Base-by-base conservation (phyloP, 1,140 invertebrate genomes). In the Pinna nobilis region DNA sequence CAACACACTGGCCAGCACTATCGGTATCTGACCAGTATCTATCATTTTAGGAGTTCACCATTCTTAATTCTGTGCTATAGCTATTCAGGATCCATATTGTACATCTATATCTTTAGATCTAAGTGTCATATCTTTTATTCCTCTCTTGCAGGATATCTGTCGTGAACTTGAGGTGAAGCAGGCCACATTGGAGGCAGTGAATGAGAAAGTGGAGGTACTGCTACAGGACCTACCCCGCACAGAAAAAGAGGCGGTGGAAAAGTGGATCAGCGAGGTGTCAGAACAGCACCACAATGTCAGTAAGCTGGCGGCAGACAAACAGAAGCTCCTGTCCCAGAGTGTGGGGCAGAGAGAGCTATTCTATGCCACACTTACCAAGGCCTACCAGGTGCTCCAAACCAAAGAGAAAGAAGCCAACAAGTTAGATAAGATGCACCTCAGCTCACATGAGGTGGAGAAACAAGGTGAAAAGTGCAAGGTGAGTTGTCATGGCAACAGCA, bases 141-240 rank as follows among this genome's bases (percentile, higher is more conserved):
- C 28, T n/a, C 23, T 39, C 20, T 30, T 11, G 3, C 20, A 72
- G 70, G 63, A 20, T 20, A 20, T 72, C 1, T 55, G 70, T 32
- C 95, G 96, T 88, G 95, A 97, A 86, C 92, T 94, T 9, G 95
- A 96, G 82, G 93, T 93, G 6, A 96, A 96, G 86, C 93, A 94
- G 81, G 92, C 94, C 2, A 90, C 95, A 6, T 92, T 96, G 44
- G 94, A 96, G 74, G 94, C 94, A 3, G 87, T 97, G 7, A 93
- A 94, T 77, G 95, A 95, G 85, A 93, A 95, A 53, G 92, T 97
- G 4, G 92, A 93, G 49, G 94, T 94, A 63, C 94, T 98, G 90
- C 92, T 94, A 81, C 92, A 93, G 72, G 96, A 97, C 86, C 85
- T 97, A n/a, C 95, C 97, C 84, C 91, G 90, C 0, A 94, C 82